Conservation (phyloP, 2,797 vertebrate genomes). For the Liasis olivaceus region DNA sequence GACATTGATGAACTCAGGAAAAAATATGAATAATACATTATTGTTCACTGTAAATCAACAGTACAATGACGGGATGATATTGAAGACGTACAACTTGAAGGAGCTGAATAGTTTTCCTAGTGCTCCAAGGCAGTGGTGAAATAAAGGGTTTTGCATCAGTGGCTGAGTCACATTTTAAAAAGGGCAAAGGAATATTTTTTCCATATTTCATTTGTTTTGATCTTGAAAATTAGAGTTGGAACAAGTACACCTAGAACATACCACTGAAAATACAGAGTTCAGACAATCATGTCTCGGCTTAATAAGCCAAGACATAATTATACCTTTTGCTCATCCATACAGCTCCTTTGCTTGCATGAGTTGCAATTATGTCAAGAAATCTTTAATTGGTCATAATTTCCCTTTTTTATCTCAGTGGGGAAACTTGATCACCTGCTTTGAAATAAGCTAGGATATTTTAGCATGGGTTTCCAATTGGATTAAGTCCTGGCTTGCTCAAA, state of each 20-base stretch:
- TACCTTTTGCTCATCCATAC: background rate
- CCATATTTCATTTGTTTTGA: background rate
- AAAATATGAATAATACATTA: slow-evolving; percentile 69
- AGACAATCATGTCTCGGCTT: background rate
- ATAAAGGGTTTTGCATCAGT: background rate
- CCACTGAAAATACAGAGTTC: background rate
- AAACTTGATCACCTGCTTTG: background rate
- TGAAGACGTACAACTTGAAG: slow-evolving; percentile 8
- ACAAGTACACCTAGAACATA: slow-evolving; percentile 3
- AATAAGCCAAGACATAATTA: background rate
- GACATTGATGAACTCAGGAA: slow-evolving; percentile 63
- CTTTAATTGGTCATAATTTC: background rate
- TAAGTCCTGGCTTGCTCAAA: background rate
- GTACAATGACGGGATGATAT: slow-evolving; percentile 29
- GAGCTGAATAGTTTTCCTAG: background rate
- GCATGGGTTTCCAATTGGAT: background rate
- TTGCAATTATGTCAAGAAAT: background rate
- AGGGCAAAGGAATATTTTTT: slow-evolving; percentile 12
- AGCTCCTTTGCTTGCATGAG: background rate
- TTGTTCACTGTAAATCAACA: slow-evolving; percentile 51
- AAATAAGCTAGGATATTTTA: background rate
- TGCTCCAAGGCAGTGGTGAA: slow-evolving; percentile 39
- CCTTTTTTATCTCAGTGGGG: background rate
- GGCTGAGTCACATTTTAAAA: slow-evolving; percentile 30
- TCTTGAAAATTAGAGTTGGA: background rate